phyloP scores from a whole-genome alignment of 2,888 invertebrate species.

The Myopa tessellatipennis region DNA sequence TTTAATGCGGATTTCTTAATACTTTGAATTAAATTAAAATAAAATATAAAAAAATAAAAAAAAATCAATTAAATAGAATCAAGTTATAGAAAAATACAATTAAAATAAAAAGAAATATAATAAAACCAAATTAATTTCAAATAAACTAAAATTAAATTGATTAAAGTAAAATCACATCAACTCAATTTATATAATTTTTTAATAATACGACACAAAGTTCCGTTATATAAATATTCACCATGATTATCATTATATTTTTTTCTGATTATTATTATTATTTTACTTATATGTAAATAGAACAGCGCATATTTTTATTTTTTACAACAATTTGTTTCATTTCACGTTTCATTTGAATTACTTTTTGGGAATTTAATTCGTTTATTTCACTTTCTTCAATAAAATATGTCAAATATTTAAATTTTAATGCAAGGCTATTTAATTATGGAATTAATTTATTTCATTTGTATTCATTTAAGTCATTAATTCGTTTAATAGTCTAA shows the following conservation, averaged over 20 bases:
- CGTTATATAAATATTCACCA: too few species aligned
- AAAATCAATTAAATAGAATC: not conserved
- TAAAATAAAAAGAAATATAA: not conserved
- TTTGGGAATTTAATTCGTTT: not conserved
- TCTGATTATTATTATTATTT: not conserved
- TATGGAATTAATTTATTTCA: not conserved
- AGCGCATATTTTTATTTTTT: not conserved
- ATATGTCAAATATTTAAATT: conserved; percentile 11
- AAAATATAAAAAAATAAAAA: not conserved
- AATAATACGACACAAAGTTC: too few species aligned
- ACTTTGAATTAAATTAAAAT: not conserved
- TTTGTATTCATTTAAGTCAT: conserved; percentile 13
- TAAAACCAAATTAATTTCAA: not conserved
- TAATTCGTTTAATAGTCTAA: conserved; percentile 22
- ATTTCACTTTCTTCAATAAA: not conserved
- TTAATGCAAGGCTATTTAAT: conserved; percentile 33
- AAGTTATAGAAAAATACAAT: not conserved
- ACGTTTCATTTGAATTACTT: not conserved
- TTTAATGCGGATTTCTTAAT: too few species aligned
- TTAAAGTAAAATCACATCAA: not conserved
- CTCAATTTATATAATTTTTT: not conserved
- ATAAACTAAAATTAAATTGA: not conserved
- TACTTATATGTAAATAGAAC: not conserved
- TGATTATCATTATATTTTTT: not conserved
- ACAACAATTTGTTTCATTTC: not conserved